phyloP scores from a whole-genome alignment of 2,888 invertebrate genomes.

The Dimorphilus gyrociliatus region DNA sequence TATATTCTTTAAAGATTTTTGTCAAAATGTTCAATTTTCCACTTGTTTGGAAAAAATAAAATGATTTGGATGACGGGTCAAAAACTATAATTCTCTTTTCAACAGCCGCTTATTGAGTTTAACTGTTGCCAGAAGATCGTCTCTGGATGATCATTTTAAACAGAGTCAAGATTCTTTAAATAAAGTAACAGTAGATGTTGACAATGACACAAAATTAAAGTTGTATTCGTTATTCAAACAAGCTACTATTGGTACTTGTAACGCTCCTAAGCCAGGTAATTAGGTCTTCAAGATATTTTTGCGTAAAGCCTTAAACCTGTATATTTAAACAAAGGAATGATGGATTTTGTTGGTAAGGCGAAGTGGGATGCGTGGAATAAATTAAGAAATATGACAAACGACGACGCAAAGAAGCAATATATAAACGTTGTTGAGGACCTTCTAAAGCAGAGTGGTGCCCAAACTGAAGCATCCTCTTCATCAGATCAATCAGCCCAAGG shows the following conservation, averaged over 20 bases:
- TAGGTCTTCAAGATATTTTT: too few relatives aligned
- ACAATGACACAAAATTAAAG: constrained; percentile 41
- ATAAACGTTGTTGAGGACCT: constrained; percentile 38
- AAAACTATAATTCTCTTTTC: too few relatives aligned
- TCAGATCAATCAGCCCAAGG: constrained; percentile 8
- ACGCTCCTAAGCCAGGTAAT: constrained; percentile 40
- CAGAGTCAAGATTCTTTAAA: constrained; percentile 33
- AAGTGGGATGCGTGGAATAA: constrained; percentile 45
- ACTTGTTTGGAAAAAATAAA: too few relatives aligned
- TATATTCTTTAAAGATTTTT: too few relatives aligned
- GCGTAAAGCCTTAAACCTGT: too few relatives aligned
- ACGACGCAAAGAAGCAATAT: constrained; percentile 42
- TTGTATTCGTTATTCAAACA: constrained; percentile 45
- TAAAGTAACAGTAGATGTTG: constrained; percentile 38
- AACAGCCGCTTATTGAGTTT: too few relatives aligned
- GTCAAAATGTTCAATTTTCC: too few relatives aligned
- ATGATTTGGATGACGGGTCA: too few relatives aligned
- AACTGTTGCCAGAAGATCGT: too few relatives aligned
- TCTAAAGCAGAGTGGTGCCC: constrained; percentile 14
- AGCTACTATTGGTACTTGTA: constrained; percentile 41
- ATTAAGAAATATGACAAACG: constrained; percentile 41
- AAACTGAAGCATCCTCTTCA: constrained; percentile 7
- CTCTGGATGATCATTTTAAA: constrained; percentile 25
- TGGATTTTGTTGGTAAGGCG: constrained; percentile 44
- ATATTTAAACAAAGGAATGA: too few relatives aligned